phyloP scores from a whole-genome alignment of 2,888 invertebrate species.

The Timandra comae region DNA sequence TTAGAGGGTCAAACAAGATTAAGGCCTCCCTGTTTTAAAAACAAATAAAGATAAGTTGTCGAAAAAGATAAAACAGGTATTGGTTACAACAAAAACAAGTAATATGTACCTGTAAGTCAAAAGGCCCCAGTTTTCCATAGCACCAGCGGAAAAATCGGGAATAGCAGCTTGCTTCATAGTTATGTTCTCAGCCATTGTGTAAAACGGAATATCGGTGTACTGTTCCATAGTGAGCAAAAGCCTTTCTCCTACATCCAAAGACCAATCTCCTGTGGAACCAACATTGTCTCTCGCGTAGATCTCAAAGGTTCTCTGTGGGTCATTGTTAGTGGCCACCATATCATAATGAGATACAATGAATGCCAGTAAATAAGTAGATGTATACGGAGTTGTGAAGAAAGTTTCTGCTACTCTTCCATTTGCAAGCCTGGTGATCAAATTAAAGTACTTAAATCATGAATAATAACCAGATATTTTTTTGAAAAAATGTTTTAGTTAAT shows the following conservation, averaged over 20 bases:
- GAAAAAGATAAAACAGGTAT: background rate
- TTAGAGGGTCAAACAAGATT: slow-evolving; percentile 65
- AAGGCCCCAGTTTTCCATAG: slow-evolving; percentile 92
- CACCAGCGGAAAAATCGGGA: slow-evolving; percentile 86
- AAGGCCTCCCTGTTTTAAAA: slow-evolving; percentile 58
- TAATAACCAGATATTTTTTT: too few relatives aligned
- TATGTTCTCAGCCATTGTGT: slow-evolving; percentile 66
- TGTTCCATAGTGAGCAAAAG: slow-evolving; percentile 73
- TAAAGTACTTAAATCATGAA: too few relatives aligned
- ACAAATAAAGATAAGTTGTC: too few relatives aligned
- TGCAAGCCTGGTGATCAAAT: slow-evolving; percentile 25
- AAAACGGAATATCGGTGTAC: slow-evolving; percentile 72
- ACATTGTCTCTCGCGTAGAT: slow-evolving; percentile 65
- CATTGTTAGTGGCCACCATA: slow-evolving; percentile 31
- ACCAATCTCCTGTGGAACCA: slow-evolving; percentile 53
- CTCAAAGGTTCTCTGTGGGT: slow-evolving; percentile 41
- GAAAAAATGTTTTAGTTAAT: too few relatives aligned
- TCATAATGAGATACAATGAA: slow-evolving; percentile 89
- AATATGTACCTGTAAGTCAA: slow-evolving; percentile 81
- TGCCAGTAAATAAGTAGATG: slow-evolving; percentile 91
- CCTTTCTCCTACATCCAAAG: slow-evolving; percentile 58
- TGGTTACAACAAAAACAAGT: too few relatives aligned
- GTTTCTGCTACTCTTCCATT: slow-evolving; percentile 46
- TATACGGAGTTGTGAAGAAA: slow-evolving; percentile 77
- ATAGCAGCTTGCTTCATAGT: slow-evolving; percentile 85